phyloP scores from a whole-genome alignment of 1,140 invertebrate species.

The Meloidogyne exigua region DNA sequence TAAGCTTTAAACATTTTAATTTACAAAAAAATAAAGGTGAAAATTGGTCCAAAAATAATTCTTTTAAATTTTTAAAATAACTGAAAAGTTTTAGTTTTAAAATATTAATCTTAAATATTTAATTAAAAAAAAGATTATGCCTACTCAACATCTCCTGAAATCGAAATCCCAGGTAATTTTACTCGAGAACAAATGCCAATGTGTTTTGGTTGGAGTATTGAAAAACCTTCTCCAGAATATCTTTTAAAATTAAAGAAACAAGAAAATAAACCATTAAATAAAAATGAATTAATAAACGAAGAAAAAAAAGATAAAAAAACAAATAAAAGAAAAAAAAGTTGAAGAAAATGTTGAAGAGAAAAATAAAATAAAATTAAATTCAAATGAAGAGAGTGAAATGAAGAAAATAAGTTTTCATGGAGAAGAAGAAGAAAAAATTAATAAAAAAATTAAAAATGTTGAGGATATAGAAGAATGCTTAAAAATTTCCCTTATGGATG shows the following conservation, averaged over 20 bases:
- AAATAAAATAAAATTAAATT: background rate
- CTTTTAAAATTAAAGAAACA: background rate
- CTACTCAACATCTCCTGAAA: background rate
- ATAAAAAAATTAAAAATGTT: background rate
- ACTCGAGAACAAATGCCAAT: background rate
- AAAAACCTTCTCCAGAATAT: background rate
- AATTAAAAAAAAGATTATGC: background rate
- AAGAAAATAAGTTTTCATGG: background rate
- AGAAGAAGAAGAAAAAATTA: background rate
- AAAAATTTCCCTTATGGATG: background rate
- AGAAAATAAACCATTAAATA: background rate
- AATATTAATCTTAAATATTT: no score
- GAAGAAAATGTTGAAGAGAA: background rate
- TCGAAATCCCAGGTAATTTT: background rate
- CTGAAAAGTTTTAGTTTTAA: no score
- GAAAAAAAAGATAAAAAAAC: background rate
- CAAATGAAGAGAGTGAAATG: background rate
- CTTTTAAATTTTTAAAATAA: no score
- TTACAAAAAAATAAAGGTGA: no score
- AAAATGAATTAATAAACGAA: background rate
- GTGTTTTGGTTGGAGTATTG: background rate
- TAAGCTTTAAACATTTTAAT: background rate
- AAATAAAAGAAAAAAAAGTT: background rate
- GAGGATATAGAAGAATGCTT: background rate
- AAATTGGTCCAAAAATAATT: no score